These are phyloP conservation scores for Lycocerus yunnanus DNA, from an alignment of 2,888 invertebrate genomes.

Conservation along the genomic window DNA sequence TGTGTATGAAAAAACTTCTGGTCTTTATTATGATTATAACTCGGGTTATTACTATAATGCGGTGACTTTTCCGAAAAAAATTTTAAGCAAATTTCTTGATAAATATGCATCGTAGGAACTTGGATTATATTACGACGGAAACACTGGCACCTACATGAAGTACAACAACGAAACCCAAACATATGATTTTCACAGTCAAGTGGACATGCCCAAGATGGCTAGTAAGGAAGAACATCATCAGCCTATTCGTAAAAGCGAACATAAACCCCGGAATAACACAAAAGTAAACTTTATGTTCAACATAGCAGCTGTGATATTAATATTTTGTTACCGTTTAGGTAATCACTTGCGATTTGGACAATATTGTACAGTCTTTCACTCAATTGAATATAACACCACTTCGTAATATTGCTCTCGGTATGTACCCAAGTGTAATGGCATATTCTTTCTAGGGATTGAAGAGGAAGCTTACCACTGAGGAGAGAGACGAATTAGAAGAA, in stretches of 20 bases:
- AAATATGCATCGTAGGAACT: conserved; percentile 66
- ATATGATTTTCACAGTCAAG: conserved; percentile 83
- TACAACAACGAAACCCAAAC: conserved; percentile 76
- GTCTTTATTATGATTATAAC: conserved; percentile 86
- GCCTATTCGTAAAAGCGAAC: conserved; percentile 10
- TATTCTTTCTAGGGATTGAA: conserved; percentile 52
- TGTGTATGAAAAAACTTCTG: conserved; percentile 84
- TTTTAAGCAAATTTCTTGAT: conserved; percentile 8
- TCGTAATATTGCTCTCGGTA: conserved; percentile 61
- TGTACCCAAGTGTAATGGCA: conserved; percentile 53
- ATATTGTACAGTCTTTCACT: conserved; percentile 51
- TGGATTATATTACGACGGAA: conserved; percentile 87
- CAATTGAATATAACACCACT: conserved; percentile 58
- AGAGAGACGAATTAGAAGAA: conserved; percentile 61
- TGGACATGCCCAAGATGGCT: conserved; percentile 50
- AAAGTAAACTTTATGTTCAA: conserved; percentile 28
- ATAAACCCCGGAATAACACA: conserved; percentile 30
- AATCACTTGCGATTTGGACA: conserved; percentile 54
- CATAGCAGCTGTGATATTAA: not conserved
- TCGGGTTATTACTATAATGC: conserved; percentile 91
- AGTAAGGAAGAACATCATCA: conserved; percentile 35
- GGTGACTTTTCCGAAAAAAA: conserved; percentile 59
- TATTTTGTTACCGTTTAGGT: conserved; percentile 46
- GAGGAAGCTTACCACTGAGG: conserved; percentile 37
- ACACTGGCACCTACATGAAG: conserved; percentile 80